Percentiles rank a stretch among this genome's conserved stretches.
These are phyloP conservation scores for Hartigia nigra DNA, from an alignment of 2,888 invertebrate genomes.

Conservation along the genomic window DNA sequence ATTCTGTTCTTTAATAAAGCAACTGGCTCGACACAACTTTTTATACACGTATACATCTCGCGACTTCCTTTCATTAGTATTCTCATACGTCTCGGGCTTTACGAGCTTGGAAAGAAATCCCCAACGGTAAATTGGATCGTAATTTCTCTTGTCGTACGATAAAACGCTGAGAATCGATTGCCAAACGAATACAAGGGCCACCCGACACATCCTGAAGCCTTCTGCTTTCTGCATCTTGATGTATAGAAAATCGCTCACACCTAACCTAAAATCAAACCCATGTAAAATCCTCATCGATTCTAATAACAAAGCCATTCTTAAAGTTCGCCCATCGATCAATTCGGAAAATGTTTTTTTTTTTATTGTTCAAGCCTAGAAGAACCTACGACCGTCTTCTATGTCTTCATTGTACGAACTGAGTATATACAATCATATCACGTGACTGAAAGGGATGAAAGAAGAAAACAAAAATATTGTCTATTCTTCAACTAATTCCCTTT, in stretches of 20 bases:
- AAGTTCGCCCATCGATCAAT: background rate
- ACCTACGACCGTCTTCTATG: background rate
- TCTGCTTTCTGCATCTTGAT: background rate
- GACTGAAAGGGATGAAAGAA: background rate
- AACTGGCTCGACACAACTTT: background rate
- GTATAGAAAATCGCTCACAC: background rate
- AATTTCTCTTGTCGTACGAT: background rate
- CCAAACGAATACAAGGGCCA: background rate
- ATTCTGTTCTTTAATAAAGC: background rate
- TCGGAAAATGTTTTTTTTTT: background rate
- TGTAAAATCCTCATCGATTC: background rate
- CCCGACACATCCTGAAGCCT: background rate
- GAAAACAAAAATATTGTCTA: background rate
- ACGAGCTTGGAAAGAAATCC: background rate
- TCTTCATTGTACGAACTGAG: background rate
- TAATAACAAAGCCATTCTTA: background rate
- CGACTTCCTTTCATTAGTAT: background rate
- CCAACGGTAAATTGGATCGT: background rate
- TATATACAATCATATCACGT: background rate
- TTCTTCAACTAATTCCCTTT: background rate
- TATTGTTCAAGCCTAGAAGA: background rate
- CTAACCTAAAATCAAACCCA: background rate
- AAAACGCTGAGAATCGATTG: background rate
- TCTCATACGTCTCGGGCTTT: background rate
- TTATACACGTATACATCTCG: background rate